Evolutionary conservation across 2,888 invertebrate genomes (phyloP).

Genomic region (Oxystoma pomonae): DNA sequence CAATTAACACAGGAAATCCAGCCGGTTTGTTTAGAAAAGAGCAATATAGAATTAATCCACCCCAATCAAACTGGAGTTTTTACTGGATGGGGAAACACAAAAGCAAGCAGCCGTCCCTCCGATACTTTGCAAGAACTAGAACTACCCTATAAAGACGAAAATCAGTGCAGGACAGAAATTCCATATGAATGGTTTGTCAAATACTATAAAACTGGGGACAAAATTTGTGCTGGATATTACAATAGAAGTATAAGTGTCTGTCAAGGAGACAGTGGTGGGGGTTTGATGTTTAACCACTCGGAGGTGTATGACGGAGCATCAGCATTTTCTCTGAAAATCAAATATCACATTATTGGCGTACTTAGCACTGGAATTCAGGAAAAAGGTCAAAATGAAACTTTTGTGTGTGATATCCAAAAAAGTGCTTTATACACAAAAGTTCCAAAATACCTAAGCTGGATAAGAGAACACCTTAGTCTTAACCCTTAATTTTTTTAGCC

Average conservation of each 20-base stretch:
- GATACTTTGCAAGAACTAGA: conserved; percentile 31
- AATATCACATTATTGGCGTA: conserved; percentile 36
- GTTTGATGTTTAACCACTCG: conserved; percentile 41
- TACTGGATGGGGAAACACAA: conserved; percentile 41
- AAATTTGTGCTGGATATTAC: conserved; percentile 36
- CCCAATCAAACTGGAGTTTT: conserved; percentile 16
- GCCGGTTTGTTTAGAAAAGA: conserved; percentile 38
- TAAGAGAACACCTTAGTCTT: conserved; percentile 2
- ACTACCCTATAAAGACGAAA: conserved; percentile 28
- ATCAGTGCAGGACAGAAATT: conserved; percentile 27
- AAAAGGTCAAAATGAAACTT: conserved; percentile 1
- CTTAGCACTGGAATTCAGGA: conserved; percentile 29
- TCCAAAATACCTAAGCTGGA: conserved; percentile 21
- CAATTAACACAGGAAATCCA: conserved; percentile 37
- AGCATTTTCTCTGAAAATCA: conserved; percentile 29
- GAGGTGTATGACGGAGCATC: conserved; percentile 39
- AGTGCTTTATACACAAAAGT: conserved; percentile 30
- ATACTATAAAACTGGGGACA: conserved; percentile 30
- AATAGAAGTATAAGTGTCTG: conserved; percentile 43
- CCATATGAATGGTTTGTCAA: conserved; percentile 25
- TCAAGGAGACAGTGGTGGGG: conserved; percentile 51
- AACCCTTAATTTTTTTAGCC: not conserved
- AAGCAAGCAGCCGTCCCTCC: conserved; percentile 27
- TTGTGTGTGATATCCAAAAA: conserved; percentile 24
- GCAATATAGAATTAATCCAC: not conserved